Evolutionary conservation across 2,113 vertebrate species (phyloP), one percentile per base, ranked within the genome.

Genomic region (Vidua chalybeata): DNA sequence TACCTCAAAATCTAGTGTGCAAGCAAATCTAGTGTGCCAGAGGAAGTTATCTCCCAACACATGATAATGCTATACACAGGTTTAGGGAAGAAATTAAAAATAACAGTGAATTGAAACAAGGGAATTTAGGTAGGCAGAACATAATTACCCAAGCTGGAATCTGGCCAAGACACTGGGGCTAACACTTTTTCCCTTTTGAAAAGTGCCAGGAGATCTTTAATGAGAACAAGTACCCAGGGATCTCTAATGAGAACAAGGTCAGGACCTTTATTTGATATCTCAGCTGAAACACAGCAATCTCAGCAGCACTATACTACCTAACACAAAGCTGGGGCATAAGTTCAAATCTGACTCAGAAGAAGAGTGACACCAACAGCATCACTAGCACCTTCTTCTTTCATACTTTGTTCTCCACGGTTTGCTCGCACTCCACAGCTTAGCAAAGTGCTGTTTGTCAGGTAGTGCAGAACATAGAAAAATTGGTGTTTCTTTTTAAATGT

Each of bases 121-220:
- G 89, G 94, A 94, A 93, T 96, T 95, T 90, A 96, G 97, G 87
- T 97, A 97, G 88, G 87, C 87, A 97, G 89, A 92, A 95, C 41
- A 1, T 90, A 97, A 97, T 97, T 97, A 97, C 91, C 58, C 89
- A 89, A 72, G 85, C 85, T 97, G 97, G 96, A 97, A 96, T 97
- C 92, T 89, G 83, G 83, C 95, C 95, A 97, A 96, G 77, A 94
- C 78, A 94, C 93, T 93, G 84, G 90, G 87, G 95, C 92, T 96
- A 93, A 93, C 91, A 87, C 76, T 95, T 71, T 91, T 92, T 94
- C 76, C 81, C 66, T 97, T 96, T 94, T 92, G 84, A 94, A 95
- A 97, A 96, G 87, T 96, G 97, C 92, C 96, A 95, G 73, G 94
- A 97, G 95, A 96, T 96, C 93, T 96, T 95, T 97, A 97, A 97